Base-by-base conservation (phyloP, 2,888 invertebrate genomes). In the Caradrina clavipalpis region DNA sequence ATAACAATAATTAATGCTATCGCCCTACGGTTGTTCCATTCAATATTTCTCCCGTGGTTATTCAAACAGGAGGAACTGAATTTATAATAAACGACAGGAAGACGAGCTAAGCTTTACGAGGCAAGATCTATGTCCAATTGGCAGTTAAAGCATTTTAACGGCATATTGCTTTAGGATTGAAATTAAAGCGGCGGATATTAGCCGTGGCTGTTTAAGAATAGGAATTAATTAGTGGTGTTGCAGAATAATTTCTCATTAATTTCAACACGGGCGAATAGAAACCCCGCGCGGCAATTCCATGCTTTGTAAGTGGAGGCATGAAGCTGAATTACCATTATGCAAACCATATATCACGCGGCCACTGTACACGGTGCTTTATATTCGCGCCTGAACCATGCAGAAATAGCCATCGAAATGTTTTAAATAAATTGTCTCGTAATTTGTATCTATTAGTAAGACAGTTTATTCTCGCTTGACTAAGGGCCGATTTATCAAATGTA, bases 211-310 rank as follows among this genome's bases (percentile, higher is more conserved):
- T 83, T 86, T 87, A 73, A 69, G 61, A 76, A 87, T 86, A 86
- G 82, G 88, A 89, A 91, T 93, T 92, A 93, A 94, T 94, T 93
- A 92, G 88, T 87, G 83, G 85, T 87, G 87, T 83, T 87, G 86
- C 83, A 80, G 86, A 76, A 91, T 91, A 90, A 92, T 91, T 92
- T 90, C 92, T 92, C 91, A 92, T 94, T 94, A 92, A 92, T 92
- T 91, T 91, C 83, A 87, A 93, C 91, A 89, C 85, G 87, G 80
- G 78, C 82, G 82, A 80, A 86, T 84, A 79, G 86, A 84, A 88
- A 87, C 65, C 81, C 82, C 78, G 87, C 87, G 79, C 80, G 83
- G 90, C 82, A 91, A 92, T 92, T 93, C 87, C 88, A 91, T 86
- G 88, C 87, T 91, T 89, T 91, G 87, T 89, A 88, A 85, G 84